phyloP scores from a whole-genome alignment of 2,888 invertebrate genomes.

The Eulithis prunata region DNA sequence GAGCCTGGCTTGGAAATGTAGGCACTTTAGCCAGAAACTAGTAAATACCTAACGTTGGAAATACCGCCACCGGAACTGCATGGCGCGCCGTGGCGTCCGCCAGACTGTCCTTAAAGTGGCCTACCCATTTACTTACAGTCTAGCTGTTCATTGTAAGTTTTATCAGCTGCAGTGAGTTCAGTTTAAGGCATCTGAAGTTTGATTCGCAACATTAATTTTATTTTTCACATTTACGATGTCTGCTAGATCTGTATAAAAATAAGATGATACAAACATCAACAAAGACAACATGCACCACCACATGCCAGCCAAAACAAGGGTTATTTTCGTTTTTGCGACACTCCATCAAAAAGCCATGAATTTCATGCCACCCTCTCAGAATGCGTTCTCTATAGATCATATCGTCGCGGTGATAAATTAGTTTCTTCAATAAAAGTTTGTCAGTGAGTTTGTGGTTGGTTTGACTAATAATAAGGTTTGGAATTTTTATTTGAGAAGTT shows the following conservation, averaged over 20 bases:
- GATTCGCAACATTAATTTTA: background rate
- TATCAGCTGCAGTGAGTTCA: constrained; percentile 8
- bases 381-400: constrained; percentile 61
- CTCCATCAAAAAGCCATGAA: constrained; percentile 57
- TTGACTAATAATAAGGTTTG: constrained; percentile 45
- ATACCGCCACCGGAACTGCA: constrained; percentile 62
- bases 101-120: constrained; percentile 54
- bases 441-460: constrained; percentile 40
- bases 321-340: constrained; percentile 46
- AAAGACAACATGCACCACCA: background rate
- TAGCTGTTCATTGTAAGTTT: constrained; percentile 8
- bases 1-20: constrained; percentile 50
- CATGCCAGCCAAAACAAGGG: background rate
- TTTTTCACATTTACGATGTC: too few species aligned
- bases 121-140: constrained; percentile 19
- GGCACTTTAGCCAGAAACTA: constrained; percentile 51
- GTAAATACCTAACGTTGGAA: constrained; percentile 55
- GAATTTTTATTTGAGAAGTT: constrained; percentile 27
- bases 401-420: constrained; percentile 67
- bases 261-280: background rate
- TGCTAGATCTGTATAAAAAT: too few species aligned
- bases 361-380: constrained; percentile 50
- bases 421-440: constrained; percentile 61
- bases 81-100: constrained; percentile 57
- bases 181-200: background rate